phyloP scores from a whole-genome alignment of 2,113 vertebrate genomes.

The Empidonax traillii region DNA sequence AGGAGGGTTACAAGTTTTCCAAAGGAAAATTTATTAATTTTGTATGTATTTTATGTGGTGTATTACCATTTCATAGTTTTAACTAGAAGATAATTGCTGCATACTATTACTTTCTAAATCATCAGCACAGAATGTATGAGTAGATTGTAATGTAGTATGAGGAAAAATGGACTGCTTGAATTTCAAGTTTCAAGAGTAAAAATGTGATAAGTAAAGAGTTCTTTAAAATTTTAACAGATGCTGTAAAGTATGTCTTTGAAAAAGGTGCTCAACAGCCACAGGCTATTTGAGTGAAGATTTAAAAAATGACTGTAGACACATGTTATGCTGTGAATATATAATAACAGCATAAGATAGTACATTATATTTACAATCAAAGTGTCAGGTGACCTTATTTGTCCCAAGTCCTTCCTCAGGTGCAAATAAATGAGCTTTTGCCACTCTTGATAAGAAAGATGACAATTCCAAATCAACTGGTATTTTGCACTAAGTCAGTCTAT shows the following conservation, averaged over 20 bases:
- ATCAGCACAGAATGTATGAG: background rate
- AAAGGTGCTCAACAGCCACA: background rate
- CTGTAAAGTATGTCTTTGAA: background rate
- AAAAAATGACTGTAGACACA: background rate
- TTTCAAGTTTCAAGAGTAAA: background rate
- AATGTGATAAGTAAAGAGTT: background rate
- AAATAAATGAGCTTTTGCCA: background rate
- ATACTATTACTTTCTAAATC: background rate
- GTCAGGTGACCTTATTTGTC: background rate
- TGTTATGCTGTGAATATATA: background rate
- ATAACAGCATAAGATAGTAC: background rate
- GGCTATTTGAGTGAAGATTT: background rate
- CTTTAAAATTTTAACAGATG: background rate
- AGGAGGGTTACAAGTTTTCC: background rate
- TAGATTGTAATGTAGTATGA: background rate
- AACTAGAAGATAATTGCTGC: background rate
- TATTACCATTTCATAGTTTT: background rate
- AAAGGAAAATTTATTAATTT: background rate
- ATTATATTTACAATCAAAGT: background rate
- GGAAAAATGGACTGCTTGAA: background rate
- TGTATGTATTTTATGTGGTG: rapidly evolving
- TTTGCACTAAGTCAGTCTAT: background rate
- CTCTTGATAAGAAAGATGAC: background rate
- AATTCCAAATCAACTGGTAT: background rate
- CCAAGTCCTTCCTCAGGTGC: background rate